Percentiles rank a stretch among this genome's conserved stretches.
These are phyloP conservation scores for Cydia amplana DNA, from an alignment of 1,140 invertebrate genomes.

Conservation along the genomic window DNA sequence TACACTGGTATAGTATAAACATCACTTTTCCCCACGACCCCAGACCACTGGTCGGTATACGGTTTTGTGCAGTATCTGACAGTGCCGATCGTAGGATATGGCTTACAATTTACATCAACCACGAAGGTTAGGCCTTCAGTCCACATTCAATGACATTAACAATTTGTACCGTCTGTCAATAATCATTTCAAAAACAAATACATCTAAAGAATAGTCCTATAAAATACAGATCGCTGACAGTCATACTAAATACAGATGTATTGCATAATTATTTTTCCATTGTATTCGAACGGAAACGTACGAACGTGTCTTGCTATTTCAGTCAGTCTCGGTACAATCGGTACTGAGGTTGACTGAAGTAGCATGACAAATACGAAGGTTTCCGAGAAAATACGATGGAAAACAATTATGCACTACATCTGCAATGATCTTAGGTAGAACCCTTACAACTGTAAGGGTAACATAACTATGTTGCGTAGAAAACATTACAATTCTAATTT, in stretches of 20 bases:
- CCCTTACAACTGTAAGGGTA: conserved; percentile 17
- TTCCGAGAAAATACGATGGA: no score
- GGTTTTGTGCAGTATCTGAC: conserved; percentile 3
- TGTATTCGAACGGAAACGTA: no score
- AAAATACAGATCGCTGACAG: conserved; percentile 26
- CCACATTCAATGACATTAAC: conserved; percentile 27
- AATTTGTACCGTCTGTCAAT: conserved; percentile 27
- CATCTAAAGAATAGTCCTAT: conserved; percentile 32
- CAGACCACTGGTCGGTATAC: background rate
- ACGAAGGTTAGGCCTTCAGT: conserved; percentile 24
- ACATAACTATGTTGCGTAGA: background rate
- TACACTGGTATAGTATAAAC: background rate
- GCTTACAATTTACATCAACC: background rate
- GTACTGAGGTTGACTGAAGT: no score
- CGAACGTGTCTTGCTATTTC: no score
- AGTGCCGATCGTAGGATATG: background rate
- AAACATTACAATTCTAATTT: conserved; percentile 6
- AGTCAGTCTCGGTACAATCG: no score
- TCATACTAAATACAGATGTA: conserved; percentile 23
- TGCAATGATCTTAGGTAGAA: conserved; percentile 23
- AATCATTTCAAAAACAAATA: conserved; percentile 29
- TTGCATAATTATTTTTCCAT: no score
- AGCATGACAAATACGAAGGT: no score
- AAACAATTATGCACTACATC: no score
- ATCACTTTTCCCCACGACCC: background rate